Conservation (phyloP, 2,113 vertebrate species). For the Rhizomys pruinosus region DNA sequence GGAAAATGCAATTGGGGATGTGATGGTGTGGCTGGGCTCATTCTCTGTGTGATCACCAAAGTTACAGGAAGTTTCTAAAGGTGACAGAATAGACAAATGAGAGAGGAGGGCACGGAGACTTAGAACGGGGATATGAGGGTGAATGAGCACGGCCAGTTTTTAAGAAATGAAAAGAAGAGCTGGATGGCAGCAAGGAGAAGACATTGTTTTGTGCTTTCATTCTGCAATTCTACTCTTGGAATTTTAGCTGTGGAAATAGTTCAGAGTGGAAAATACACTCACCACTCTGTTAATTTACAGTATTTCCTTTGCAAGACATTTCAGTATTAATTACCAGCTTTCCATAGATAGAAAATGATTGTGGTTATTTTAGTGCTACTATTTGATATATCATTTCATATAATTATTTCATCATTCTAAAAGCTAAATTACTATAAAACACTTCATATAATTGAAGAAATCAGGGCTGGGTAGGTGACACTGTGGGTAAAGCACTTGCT, state of each 20-base stretch:
- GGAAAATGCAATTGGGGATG: background rate
- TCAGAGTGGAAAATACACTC: background rate
- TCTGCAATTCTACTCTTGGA: background rate
- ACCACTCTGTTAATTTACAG: background rate
- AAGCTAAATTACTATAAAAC: background rate
- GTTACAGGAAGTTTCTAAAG: background rate
- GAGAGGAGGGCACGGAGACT: background rate
- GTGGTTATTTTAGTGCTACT: background rate
- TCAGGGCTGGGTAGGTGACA: background rate
- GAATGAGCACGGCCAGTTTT: background rate
- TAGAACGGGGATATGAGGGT: background rate
- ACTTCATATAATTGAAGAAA: slow-evolving; percentile 14
- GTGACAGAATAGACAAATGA: background rate
- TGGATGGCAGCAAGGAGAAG: background rate
- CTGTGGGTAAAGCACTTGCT: too few relatives aligned
- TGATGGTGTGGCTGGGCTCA: background rate
- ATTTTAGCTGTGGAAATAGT: slow-evolving; percentile 37
- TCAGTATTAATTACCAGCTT: background rate
- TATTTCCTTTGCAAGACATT: slow-evolving; percentile 7
- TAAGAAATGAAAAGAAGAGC: background rate
- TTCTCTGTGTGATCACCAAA: background rate
- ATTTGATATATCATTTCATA: background rate
- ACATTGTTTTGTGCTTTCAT: background rate
- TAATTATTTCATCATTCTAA: slow-evolving; percentile 26
- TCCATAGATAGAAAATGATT: slow-evolving; percentile 5